Base-by-base conservation (phyloP, 2,888 invertebrate genomes). In the Cantharis nigra region DNA sequence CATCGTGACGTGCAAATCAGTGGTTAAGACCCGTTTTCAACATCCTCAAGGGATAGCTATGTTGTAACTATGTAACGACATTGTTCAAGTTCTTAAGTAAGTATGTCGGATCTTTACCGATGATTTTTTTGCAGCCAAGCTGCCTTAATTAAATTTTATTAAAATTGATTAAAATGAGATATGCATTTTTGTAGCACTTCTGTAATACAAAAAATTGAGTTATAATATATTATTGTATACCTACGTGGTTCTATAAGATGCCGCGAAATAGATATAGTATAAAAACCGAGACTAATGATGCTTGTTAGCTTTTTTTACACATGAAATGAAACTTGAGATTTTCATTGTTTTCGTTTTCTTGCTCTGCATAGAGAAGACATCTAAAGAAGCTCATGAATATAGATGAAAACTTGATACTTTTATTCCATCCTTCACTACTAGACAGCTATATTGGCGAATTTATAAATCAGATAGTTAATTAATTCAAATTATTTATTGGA, bases 301-400 rank as follows among this genome's bases (percentile, higher is more conserved):
- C 73, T 76, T 73, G 76, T 76, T 76, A 76, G 73, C 70, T 76
- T 72, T 76, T 23, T 67, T 67, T 76, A 73, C 65, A 73, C 65
- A 23, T 30, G 18, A 65, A 73, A 76, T 76, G 49, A 73, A 72
- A 76, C 73, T 76, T 70, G 64, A 64, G 65, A 70, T 69, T 72
- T 65, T 69, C 70, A 49, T 70, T 65, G 65, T 26, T 67, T 67
- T 26, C 65, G 65, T 67, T 67, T 67, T 14, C 73, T 63, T 64
- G 77, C 70, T 73, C 26, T 67, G 77, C 70, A 77, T 73, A 77
- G 65, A 65, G 64, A 72, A 69, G 77, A 77, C 77, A 63, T 63
- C 72, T 63, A 23, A 77, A 77, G 77, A 77, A 67, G 71, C 73
- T 77, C 73, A 77, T 77, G 77, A 77, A 77, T 77, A 77, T 77